Base-by-base conservation (phyloP, 2,888 invertebrate species). In the Odontothrips loti region DNA sequence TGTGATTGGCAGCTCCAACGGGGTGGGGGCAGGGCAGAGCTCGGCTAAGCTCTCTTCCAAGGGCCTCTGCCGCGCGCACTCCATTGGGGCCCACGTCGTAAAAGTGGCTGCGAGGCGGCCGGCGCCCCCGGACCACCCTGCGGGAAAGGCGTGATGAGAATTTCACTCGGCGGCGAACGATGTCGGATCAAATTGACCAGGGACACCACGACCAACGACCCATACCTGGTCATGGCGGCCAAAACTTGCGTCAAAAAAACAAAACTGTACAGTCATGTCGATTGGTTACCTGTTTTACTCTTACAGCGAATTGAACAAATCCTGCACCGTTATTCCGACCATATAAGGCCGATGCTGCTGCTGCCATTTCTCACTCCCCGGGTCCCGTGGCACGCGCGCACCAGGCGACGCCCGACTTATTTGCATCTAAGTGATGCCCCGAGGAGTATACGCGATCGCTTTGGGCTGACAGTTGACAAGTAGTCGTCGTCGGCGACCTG, bases 41-140 rank as follows among this genome's bases (percentile, higher is more conserved):
- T n/a, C n/a, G n/a, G n/a, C n/a, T n/a, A n/a, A n/a, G n/a, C n/a
- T n/a, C n/a, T n/a, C n/a, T n/a, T 51, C 34, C 34, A 6, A 43
- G 34, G 34, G 3, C 34, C 34, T 43, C 34, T 43, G 34, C 34
- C 6, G 15, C 68, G 8, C 11, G 58, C 68, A 1, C 68, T 6
- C 23, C 68, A 75, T 75, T 75, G 68, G 68, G 68, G 68, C 68
- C 27, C 23, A 75, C 23, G 68, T 75, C 68, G 68, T 75, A 75
- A 75, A 43, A 43, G 6, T 27, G 10, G n/a, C n/a, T n/a, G n/a
- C 8, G 58, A 23, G 68, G 68, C 68, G 23, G 11, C 8, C 51
- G 6, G 58, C 58, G 15, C 11, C 58, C 12, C 15, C 17, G 58
- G 58, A 15, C 58, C 12, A n/a, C 58, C 51, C n/a, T 43, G 34